Evolutionary conservation across 2,113 vertebrate species (phyloP), one percentile per base, ranked within the genome.

Genomic region (Vulpes ferrilata): DNA sequence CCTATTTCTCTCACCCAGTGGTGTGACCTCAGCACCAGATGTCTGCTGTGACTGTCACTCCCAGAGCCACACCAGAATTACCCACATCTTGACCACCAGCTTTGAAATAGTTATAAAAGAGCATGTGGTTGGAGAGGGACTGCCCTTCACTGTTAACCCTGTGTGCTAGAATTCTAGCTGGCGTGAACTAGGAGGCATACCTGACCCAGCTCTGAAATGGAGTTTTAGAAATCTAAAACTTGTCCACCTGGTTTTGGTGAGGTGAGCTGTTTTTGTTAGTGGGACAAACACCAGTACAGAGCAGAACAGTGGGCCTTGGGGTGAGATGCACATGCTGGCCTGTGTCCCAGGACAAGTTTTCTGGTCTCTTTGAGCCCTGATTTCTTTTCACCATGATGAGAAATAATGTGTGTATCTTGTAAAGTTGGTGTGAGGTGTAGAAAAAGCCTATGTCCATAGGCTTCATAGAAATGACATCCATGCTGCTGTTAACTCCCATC

Each of bases 241-340:
- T 35, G 15, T 13, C 20, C 17, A 7, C 69, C 57, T 2, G 35
- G 22, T 76, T 86, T 95, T 5, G 64, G 27, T 23, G 25, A 81
- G 85, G 64, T 69, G 32, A 71, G 20, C 51, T 65, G 2, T 73
- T 82, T 78, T 84, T 20, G 43, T 71, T 32, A 27, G 1, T 13
- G 87, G 73, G 71, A 20, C 0, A 2, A 8, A 5, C 1, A 7
- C 2, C 1, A 0, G 7, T 17, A 12, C 23, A 23, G 51, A 64
- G 53, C 3, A 16, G 19, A 48, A 25, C 22, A 7, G 9, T 5
- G 22, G 35, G 17, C 74, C n/a, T 9, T 27, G n/a, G 92, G 38
- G 10, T 10, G 3, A 6, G 35, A 32, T 5, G 7, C 74, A 69
- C 32, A 62, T 2, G 20, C 30, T 10, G 19, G 25, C 62, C 8